A percentile compares a stretch with the other conserved stretches of the same genome.
These are phyloP conservation scores for Camelus dromedarius DNA, from an alignment of 2,113 vertebrate genomes.

Conservation along the genomic window DNA sequence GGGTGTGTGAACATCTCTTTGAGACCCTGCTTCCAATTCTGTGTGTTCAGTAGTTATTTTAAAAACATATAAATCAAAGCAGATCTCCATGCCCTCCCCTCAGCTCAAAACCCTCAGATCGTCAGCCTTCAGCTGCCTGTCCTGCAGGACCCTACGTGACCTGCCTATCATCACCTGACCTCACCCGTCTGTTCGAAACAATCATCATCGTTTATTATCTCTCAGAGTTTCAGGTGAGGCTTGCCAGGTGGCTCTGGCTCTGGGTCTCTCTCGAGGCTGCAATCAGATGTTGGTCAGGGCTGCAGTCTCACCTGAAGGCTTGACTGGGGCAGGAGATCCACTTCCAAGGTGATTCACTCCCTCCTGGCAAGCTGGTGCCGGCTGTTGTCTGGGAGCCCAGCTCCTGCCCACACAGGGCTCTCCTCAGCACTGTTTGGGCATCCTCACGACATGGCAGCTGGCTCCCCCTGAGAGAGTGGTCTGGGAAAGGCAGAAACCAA, in stretches of 20 bases:
- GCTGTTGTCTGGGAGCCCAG: neutral
- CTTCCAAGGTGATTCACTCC: neutral
- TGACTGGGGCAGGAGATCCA: neutral
- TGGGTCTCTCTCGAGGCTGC: neutral
- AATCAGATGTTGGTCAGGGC: neutral
- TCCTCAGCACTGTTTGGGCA: neutral
- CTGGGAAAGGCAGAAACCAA: neutral
- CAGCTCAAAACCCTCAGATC: neutral
- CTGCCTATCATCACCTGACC: neutral
- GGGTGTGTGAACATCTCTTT: neutral
- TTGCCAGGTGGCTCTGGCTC: neutral
- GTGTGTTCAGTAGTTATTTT: neutral
- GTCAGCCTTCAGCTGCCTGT: neutral
- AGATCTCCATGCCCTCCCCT: neutral
- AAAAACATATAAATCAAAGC: neutral
- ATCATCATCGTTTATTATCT: neutral
- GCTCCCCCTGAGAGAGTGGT: neutral
- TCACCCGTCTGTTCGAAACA: neutral
- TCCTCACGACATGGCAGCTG: neutral
- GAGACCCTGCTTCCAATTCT: neutral
- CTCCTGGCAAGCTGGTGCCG: neutral
- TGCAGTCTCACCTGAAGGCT: neutral
- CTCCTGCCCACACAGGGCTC: neutral
- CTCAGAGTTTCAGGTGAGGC: neutral
- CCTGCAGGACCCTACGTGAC: neutral